Percentiles rank a stretch among this genome's conserved stretches.
phyloP scores from a whole-genome alignment of 2,797 vertebrate genomes.

The Helarctos malayanus region DNA sequence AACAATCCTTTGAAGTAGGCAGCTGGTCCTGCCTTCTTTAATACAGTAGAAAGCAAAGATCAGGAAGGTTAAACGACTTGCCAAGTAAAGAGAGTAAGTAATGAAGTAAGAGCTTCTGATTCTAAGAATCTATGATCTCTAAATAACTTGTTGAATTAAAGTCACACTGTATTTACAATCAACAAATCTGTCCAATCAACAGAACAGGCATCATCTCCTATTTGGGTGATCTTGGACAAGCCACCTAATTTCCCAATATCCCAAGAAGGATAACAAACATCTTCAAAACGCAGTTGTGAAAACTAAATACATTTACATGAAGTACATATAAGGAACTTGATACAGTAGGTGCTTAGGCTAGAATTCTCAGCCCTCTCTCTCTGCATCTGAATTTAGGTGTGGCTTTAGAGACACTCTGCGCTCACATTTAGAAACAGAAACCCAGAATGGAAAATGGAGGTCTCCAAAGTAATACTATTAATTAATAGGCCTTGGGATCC shows the following conservation, averaged over 20 bases:
- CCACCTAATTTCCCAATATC: background rate
- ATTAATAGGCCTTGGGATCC: background rate
- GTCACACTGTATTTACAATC: background rate
- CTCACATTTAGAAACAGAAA: background rate
- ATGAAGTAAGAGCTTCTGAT: constrained; percentile 23
- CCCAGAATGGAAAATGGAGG: background rate
- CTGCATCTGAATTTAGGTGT: background rate
- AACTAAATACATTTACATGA: background rate
- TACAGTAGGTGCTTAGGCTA: background rate
- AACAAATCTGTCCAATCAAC: background rate
- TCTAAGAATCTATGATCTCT: constrained; percentile 13
- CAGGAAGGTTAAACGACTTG: constrained; percentile 64
- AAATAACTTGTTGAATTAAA: constrained; percentile 37
- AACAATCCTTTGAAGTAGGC: constrained; percentile 54
- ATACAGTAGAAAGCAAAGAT: constrained; percentile 61
- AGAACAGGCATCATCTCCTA: background rate
- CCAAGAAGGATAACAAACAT: background rate
- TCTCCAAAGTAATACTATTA: background rate
- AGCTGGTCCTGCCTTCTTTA: constrained; percentile 50
- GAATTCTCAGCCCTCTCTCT: background rate
- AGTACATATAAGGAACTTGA: background rate
- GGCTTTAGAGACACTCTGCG: background rate
- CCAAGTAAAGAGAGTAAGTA: constrained; percentile 51
- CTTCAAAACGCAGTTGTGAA: background rate
- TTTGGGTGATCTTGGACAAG: background rate